phyloP scores from a whole-genome alignment of 2,797 vertebrate genomes.

The Sylvilagus floridanus region DNA sequence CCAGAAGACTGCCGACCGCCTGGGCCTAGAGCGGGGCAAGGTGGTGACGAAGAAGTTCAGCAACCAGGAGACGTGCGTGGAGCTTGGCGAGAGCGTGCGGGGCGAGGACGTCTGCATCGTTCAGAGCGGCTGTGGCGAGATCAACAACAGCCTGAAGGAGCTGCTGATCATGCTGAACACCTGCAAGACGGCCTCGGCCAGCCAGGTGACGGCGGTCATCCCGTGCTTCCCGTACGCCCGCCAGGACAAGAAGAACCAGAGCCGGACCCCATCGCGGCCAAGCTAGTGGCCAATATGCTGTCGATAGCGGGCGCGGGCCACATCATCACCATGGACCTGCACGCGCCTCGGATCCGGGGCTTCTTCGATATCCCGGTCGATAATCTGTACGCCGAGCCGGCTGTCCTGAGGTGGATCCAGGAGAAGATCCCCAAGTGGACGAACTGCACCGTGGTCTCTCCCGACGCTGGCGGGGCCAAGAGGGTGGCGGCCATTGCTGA shows the following conservation, averaged over 20 bases:
- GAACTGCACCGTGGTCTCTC: conserved; percentile 95
- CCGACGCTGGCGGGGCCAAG: conserved; percentile 96
- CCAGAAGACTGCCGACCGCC: conserved; percentile 93
- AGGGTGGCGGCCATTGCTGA: conserved; percentile 98
- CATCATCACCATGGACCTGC: conserved; percentile 98
- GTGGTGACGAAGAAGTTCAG: conserved; percentile 90
- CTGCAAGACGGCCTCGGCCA: conserved; percentile 97
- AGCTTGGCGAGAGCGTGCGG: conserved; percentile 96
- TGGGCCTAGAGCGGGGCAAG: conserved; percentile 88
- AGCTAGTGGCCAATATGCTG: conserved; percentile 98
- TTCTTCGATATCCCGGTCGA: conserved; percentile 98
- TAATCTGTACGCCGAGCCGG: conserved; percentile 96
- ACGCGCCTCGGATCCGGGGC: conserved; percentile 98
- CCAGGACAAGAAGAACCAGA: conserved; percentile 98
- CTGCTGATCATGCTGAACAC: conserved; percentile 98
- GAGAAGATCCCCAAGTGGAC: conserved; percentile 97
- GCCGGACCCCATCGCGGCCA: conserved; percentile 97
- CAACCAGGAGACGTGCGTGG: conserved; percentile 92
- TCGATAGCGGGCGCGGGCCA: conserved; percentile 97
- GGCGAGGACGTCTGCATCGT: conserved; percentile 97
- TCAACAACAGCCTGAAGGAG: conserved; percentile 98
- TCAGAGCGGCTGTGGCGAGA: conserved; percentile 97
- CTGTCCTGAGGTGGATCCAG: conserved; percentile 96
- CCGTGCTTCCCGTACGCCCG: conserved; percentile 96
- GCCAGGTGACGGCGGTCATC: conserved; percentile 95